Evolutionary conservation across 2,797 vertebrate species (phyloP).

Genomic region (Enteromius trimaculatus): DNA sequence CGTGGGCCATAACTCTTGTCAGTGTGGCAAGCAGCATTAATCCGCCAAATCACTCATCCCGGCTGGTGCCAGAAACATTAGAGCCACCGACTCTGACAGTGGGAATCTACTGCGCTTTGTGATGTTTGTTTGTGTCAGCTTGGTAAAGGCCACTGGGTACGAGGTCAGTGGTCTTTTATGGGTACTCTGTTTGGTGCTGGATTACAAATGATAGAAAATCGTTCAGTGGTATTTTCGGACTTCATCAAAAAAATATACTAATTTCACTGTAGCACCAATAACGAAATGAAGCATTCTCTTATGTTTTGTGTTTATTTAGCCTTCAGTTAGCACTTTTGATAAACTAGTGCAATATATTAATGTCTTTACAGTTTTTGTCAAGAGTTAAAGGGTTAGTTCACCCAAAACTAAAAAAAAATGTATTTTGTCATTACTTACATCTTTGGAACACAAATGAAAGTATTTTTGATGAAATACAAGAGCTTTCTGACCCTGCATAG

Average conservation of each 20-base stretch:
- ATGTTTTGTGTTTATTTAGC: not conserved
- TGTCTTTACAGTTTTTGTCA: not conserved
- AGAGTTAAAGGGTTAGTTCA: not conserved
- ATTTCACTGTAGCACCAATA: not conserved
- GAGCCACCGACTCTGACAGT: conserved; percentile 64
- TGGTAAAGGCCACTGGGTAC: conserved; percentile 29
- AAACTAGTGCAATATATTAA: not conserved
- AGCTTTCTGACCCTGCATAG: not conserved
- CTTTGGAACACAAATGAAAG: not conserved
- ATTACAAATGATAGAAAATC: not conserved
- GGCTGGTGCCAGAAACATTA: conserved; percentile 64
- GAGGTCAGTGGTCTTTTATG: not conserved
- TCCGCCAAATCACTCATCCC: conserved; percentile 74
- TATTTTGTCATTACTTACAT: not conserved
- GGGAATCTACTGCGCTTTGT: conserved; percentile 66
- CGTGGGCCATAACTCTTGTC: conserved; percentile 71
- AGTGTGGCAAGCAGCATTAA: conserved; percentile 72
- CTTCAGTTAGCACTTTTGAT: not conserved
- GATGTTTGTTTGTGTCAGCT: conserved; percentile 64
- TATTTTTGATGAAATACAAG: not conserved
- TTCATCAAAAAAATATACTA: not conserved
- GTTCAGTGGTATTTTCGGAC: not conserved
- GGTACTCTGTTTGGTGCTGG: not conserved
- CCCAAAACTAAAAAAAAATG: no score
- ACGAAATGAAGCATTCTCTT: not conserved